phyloP scores from a whole-genome alignment of 2,797 vertebrate species.

The Cygnus olor region DNA sequence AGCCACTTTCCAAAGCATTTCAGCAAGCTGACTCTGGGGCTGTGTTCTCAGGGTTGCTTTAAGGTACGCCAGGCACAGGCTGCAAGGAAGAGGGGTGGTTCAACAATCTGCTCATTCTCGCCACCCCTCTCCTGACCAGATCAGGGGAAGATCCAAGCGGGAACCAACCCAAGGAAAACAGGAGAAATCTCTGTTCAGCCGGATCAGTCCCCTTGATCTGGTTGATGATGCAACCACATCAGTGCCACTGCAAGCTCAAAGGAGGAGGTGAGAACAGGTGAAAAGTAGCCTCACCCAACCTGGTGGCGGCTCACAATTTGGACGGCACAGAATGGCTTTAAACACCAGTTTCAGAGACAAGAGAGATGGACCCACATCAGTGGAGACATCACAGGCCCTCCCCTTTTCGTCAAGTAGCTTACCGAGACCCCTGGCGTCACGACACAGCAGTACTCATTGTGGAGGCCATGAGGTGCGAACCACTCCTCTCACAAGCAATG shows the following conservation, averaged over 20 bases:
- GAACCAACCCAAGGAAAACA: constrained; percentile 21
- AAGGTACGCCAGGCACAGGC: neutral
- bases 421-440: constrained; percentile 85
- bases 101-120: neutral
- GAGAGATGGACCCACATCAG: neutral
- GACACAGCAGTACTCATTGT: constrained; percentile 84
- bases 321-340: neutral
- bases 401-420: constrained; percentile 56
- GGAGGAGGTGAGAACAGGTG: constrained; percentile 38
- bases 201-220: neutral
- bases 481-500: constrained; percentile 64
- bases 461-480: constrained; percentile 61
- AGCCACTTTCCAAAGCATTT: neutral
- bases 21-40: neutral
- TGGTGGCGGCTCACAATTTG: neutral
- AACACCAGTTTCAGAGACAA: neutral
- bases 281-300: constrained; percentile 2
- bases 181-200: constrained; percentile 8
- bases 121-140: neutral
- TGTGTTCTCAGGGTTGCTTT: neutral
- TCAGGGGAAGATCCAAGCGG: neutral
- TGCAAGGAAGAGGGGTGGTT: neutral
- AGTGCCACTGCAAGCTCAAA: neutral
- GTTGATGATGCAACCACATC: neutral
- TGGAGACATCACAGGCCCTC: neutral